Evolutionary conservation across 2,888 invertebrate species (phyloP).

Genomic region (Agriopis marginaria): DNA sequence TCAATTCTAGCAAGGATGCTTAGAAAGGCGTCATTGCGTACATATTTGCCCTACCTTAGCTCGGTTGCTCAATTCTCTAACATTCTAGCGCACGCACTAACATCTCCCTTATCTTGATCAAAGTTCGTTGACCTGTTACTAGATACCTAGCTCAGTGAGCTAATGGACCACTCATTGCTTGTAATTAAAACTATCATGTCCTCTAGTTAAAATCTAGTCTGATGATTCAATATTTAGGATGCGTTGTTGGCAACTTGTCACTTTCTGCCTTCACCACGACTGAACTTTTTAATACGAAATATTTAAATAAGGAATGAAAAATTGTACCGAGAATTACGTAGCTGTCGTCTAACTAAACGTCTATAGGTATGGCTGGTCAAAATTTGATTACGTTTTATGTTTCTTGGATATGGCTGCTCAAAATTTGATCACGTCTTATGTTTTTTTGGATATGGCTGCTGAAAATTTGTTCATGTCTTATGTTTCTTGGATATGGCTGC

Average conservation of each 20-base stretch:
- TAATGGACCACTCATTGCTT: constrained; percentile 31
- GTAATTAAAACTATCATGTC: constrained; percentile 30
- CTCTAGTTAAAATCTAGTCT: background rate
- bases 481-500: too few relatives aligned
- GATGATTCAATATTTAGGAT: background rate
- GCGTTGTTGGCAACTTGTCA: background rate
- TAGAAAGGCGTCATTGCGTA: constrained; percentile 16
- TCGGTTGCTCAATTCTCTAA: constrained; percentile 27
- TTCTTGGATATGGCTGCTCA: too few relatives aligned
- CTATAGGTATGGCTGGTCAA: too few relatives aligned
- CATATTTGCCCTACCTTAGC: constrained; percentile 4
- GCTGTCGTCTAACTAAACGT: too few relatives aligned
- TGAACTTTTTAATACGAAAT: too few relatives aligned
- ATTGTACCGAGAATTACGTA: too few relatives aligned
- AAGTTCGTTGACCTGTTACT: constrained; percentile 35
- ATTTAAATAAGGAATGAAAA: too few relatives aligned
- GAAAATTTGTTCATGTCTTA: too few relatives aligned
- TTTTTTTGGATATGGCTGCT: too few relatives aligned
- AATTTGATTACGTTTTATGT: too few relatives aligned
- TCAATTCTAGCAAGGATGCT: background rate
- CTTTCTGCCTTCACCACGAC: background rate
- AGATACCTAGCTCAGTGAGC: constrained; percentile 16
- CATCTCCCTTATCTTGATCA: constrained; percentile 31
- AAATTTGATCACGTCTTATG: too few relatives aligned
- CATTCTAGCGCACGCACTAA: constrained; percentile 23